Evolutionary conservation across 2,113 vertebrate genomes (phyloP), one percentile per base, ranked within the genome.

Genomic region (Corythaixoides concolor): DNA sequence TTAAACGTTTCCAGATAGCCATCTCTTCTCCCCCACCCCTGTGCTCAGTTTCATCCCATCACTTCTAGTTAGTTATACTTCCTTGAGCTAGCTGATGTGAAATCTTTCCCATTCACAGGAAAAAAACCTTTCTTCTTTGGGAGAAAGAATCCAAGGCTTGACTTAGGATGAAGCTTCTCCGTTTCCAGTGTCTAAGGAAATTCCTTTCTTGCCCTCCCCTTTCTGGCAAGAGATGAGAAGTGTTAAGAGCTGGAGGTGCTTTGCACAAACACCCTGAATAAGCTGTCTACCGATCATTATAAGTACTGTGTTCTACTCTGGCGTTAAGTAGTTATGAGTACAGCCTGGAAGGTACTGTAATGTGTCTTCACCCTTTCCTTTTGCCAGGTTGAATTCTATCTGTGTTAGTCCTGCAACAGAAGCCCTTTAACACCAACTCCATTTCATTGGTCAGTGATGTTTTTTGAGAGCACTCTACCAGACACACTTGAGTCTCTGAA

Each of bases 1-100:
- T 52, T 96, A 96, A 97, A 59, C 74, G 92, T 84, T 97, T 95
- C 92, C 95, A 97, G 93, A 93, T 85, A 91, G 16, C 26, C 59
- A 59, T 35, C 15, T 75, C 41, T 67, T 41, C 18, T 22, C 22
- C 37, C 1, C 6, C 6, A 27, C 18, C 68, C 55, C 43, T 16
- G 8, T 30, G 35, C 2, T 15, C 50, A 30, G 69, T 88, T 93
- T 94, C 53, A 83, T 94, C 58, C 69, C 41, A 95, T 95, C 93
- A 85, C 45, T 88, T 96, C 78, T 76, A 82, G 77, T 95, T 95
- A 95, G 41, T 82, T 75, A 62, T 85, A 85, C 58, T 79, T 94
- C 45, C 62, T 35, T 85, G 78, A 94, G 41, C 66, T 67, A 80
- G 32, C 24, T 88, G 63, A 83, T 85, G 62, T 4, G 85, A 88